A percentile compares a stretch with the other conserved stretches of the same genome.
phyloP scores from a whole-genome alignment of 2,113 vertebrate species.

The Sardina pilchardus region DNA sequence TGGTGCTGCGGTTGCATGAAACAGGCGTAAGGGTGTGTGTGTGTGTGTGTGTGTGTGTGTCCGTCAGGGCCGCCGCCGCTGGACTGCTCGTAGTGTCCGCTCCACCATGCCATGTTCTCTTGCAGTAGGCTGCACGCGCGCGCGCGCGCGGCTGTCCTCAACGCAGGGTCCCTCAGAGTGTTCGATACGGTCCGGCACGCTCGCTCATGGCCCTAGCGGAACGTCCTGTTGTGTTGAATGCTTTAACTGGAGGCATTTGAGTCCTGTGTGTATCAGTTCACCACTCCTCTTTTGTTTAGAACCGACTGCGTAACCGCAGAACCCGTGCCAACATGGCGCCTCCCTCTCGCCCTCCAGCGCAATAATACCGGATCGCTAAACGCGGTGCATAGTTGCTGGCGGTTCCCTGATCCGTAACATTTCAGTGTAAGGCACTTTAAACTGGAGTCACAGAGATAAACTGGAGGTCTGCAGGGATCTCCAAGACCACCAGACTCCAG shows the following conservation, averaged over 20 bases:
- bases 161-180: background rate
- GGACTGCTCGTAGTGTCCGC: background rate
- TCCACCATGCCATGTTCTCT: background rate
- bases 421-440: background rate
- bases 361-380: no score
- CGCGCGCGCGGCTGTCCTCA: background rate
- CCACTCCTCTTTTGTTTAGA: background rate
- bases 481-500: no score
- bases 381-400: no score
- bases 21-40: no score
- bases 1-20: background rate
- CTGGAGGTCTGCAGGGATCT: no score
- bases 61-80: background rate
- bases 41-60: no score
- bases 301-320: no score
- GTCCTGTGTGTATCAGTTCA: conserved; percentile 6
- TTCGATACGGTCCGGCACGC: conserved; percentile 5
- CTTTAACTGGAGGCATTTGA: background rate
- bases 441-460: background rate
- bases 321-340: no score
- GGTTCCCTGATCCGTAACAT: no score
- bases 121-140: conserved; percentile 34
- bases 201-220: conserved; percentile 1
- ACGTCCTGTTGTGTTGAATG: background rate
- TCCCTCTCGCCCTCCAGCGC: no score